Evolutionary conservation across 2,888 invertebrate genomes (phyloP), one percentile per base, ranked within the genome.

Genomic region (Leptopilina myrica): DNA sequence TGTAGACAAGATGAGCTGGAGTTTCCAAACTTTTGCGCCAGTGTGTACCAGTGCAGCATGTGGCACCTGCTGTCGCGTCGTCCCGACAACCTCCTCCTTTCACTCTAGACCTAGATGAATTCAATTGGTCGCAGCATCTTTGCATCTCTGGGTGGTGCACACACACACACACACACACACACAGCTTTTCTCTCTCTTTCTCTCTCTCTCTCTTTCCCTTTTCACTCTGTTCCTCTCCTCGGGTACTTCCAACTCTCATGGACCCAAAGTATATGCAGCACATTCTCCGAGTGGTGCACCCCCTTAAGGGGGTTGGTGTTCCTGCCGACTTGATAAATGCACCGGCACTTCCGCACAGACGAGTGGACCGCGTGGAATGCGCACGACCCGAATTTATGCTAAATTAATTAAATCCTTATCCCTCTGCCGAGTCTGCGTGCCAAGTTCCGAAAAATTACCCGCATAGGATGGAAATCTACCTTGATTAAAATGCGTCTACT

Each of bases 261-360:
- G 77, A 67, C 53, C 56, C 56, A 64, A 62, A 77, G 81, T 77
- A 80, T 78, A 78, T 67, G 46, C 66, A 46, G 15, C 65, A 79
- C 78, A 83, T 80, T 80, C 82, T 78, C 66, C 64, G 15, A 33
- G 33, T 33, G 66, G 53, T 20, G 66, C 46, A 59, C 53, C 75
- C 76, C 67, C 77, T 80, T 76, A 77, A 77, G 76, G 20, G 66
- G 64, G 67, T 66, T 64, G 77, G 79, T 69, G 46, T 75, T 79
- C 78, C 80, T 75, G 83, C 80, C 78, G 77, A 84, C 85, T 85
- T 87, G 85, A 87, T 84, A 86, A 87, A 88, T 86, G 86, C 81
- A 81, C 82, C 78, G 79, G 78, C 77, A 84, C 85, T 85, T 85
- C 82, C 86, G 82, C 76, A 79, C 80, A 81, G 81, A 83, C 83